These are phyloP conservation scores for Epizoanthus illoricatus DNA, from an alignment of 92 coral and sea anemone genomes.

Conservation along the genomic window DNA sequence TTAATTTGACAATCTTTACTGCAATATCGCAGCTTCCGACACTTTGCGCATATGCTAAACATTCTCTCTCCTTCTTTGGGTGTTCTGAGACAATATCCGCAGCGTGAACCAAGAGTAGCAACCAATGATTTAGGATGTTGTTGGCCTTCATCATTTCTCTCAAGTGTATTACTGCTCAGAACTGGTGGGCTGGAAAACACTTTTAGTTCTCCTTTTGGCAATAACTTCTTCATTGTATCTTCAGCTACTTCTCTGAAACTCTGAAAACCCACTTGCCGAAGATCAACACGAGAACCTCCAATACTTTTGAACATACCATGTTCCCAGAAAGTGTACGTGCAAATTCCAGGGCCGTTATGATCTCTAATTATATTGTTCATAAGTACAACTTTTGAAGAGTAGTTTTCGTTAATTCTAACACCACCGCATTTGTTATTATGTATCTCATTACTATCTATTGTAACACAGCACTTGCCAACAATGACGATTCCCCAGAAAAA, in stretches of 20 bases:
- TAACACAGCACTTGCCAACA: neutral
- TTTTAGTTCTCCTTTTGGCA: no score
- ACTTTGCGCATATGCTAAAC: neutral
- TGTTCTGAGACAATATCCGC: constrained; percentile 2
- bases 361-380: neutral
- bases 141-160: constrained; percentile 24
- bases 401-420: neutral
- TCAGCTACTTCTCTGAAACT: no score
- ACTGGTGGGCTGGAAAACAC: constrained; percentile 7
- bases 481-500: constrained; percentile 30
- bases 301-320: no score
- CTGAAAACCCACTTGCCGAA: no score
- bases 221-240: no score
- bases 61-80: neutral
- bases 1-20: constrained; percentile 3
- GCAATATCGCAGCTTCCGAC: neutral
- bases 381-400: constrained; percentile 2
- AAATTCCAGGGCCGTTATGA: constrained; percentile 8
- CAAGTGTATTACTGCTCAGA: neutral
- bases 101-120: neutral
- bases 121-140: constrained; percentile 9
- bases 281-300: no score
- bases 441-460: constrained; percentile 10
- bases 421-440: constrained; percentile 24
- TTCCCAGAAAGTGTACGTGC: no score